These are phyloP conservation scores for Tetragonula carbonaria DNA, from an alignment of 2,888 invertebrate species.

Conservation along the genomic window DNA sequence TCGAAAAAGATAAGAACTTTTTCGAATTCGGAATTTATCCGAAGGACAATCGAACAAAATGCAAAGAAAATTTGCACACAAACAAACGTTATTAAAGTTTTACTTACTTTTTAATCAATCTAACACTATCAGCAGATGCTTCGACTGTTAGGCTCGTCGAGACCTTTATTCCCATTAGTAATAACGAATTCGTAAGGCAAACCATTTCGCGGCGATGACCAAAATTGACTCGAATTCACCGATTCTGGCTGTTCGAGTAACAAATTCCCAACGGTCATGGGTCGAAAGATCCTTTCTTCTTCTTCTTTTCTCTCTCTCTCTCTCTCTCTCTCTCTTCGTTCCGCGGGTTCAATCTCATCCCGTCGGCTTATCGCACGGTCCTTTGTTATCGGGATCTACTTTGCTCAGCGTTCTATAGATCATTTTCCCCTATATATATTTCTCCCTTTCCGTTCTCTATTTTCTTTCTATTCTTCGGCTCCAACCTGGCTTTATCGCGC, in stretches of 20 bases:
- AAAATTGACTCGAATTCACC: conserved; percentile 1
- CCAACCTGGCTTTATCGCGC: conserved; percentile 42
- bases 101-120: no score
- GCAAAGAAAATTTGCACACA: no score
- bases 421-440: conserved; percentile 63
- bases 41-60: no score
- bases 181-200: not conserved
- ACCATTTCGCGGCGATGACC: no score
- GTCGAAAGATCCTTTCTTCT: conserved; percentile 23
- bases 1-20: no score
- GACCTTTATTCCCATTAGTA: not conserved
- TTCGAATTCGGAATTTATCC: no score
- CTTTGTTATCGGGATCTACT: conserved; percentile 59
- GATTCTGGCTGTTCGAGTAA: conserved; percentile 9
- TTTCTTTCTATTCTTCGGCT: conserved; percentile 54
- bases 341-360: conserved; percentile 51
- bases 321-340: not conserved
- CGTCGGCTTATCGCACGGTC: conserved; percentile 48
- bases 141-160: no score
- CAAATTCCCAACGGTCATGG: conserved; percentile 43
- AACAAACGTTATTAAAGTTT: no score
- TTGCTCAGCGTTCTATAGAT: conserved; percentile 59
- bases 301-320: not conserved
- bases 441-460: conserved; percentile 61
- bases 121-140: no score